phyloP scores from a whole-genome alignment of 2,113 vertebrate species.

The Himantopus leucocephalus region DNA sequence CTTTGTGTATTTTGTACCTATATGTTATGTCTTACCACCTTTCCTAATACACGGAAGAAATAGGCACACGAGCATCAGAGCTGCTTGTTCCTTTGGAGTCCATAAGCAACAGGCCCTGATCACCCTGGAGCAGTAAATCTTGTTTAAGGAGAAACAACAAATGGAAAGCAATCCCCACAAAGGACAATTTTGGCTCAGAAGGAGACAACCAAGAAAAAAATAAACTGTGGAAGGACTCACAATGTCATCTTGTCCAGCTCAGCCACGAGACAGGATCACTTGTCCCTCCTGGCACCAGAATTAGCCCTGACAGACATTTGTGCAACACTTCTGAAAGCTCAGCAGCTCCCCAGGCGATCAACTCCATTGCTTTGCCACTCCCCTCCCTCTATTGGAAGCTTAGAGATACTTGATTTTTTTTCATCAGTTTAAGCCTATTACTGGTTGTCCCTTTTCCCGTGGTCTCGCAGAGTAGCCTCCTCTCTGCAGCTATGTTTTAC shows the following conservation, averaged over 20 bases:
- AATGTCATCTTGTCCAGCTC: neutral
- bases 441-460: neutral
- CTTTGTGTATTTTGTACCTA: neutral
- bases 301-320: neutral
- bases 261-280: neutral
- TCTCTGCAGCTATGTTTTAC: neutral
- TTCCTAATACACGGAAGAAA: neutral
- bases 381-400: neutral
- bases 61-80: neutral
- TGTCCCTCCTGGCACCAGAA: neutral
- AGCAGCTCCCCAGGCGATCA: neutral
- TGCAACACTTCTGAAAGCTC: neutral
- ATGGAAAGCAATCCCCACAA: neutral
- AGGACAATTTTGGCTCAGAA: neutral
- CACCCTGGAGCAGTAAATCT: neutral
- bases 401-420: neutral
- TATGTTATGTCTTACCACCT: neutral
- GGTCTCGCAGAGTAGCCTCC: neutral
- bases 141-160: neutral
- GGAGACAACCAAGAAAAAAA: neutral
- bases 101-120: neutral
- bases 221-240: neutral
- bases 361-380: neutral
- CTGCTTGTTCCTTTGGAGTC: neutral
- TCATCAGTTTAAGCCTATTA: neutral